Evolutionary conservation across 2,888 invertebrate species (phyloP).

Genomic region (Lepidocyrtoides sp.): DNA sequence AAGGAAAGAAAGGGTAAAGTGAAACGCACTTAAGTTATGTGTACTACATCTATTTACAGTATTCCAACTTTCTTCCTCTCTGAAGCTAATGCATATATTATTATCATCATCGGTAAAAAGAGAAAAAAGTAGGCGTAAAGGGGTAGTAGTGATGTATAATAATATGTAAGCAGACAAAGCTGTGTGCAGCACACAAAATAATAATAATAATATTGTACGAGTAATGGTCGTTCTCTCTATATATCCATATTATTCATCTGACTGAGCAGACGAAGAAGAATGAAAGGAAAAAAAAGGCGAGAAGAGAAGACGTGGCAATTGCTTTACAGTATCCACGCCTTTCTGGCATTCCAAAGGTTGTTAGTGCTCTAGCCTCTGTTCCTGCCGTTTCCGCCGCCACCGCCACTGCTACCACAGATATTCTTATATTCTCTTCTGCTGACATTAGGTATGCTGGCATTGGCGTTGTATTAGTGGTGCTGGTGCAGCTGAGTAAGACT

Average conservation of each 20-base stretch:
- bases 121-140: constrained; percentile 45
- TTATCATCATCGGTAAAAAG: constrained; percentile 20
- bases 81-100: constrained; percentile 59
- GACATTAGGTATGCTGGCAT: constrained; percentile 28
- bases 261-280: constrained; percentile 18
- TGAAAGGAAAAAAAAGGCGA: constrained; percentile 39
- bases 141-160: background rate
- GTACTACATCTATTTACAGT: background rate
- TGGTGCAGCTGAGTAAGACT: constrained; percentile 38
- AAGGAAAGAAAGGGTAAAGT: constrained; percentile 29
- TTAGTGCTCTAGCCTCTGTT: constrained; percentile 30
- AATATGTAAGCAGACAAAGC: constrained; percentile 1
- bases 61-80: background rate
- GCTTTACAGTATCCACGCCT: constrained; percentile 77
- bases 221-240: constrained; percentile 45
- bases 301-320: constrained; percentile 78
- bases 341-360: constrained; percentile 76
- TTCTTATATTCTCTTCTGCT: background rate
- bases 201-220: constrained; percentile 19
- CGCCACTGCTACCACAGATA: constrained; percentile 14
- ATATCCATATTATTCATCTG: constrained; percentile 23
- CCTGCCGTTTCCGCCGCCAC: constrained; percentile 1
- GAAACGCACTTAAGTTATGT: background rate
- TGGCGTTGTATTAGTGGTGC: background rate
- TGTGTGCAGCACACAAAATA: constrained; percentile 11